Base-by-base conservation (phyloP, 2,888 invertebrate species). In the Caenorhabditis macrosperma region DNA sequence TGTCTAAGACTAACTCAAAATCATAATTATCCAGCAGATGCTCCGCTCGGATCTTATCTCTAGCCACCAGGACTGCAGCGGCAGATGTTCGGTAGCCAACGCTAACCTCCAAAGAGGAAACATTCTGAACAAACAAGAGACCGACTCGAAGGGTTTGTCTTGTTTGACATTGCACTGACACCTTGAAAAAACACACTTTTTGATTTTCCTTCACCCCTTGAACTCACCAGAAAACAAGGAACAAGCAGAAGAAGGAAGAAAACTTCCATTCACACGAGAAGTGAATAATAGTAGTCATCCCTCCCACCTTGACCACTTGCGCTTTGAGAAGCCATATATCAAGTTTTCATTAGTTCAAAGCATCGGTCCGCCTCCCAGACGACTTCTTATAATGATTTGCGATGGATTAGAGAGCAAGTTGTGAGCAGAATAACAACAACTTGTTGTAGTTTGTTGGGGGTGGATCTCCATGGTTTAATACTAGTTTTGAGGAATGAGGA, bases 1-100 rank as follows among this genome's bases (percentile, higher is more conserved):
- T n/a, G n/a, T n/a, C n/a, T n/a, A n/a, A n/a, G n/a, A n/a, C 38
- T 61, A 15, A 83, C 82, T 81, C 59, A 44, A 84, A 78, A 35
- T 84, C 64, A 66, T 64, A 77, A 26, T 48, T 50, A 66, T 84
- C 77, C 1, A 82, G 28, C 2, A 84, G 33, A 55, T 82, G 79
- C 12, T 82, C 80, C 1, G 63, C 46, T 33, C 64, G 15, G 33
- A 83, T 77, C 35, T 76, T 57, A 24, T 84, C 81, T 48, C 63
- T 61, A 30, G 82, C 68, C 28, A 84, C 72, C 9, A 81, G 44
- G 10, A 83, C 69, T 17, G 82, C 84, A 9, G 82, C 61, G 9
- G 84, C 84, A 5, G 79, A 79, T n/a, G 79, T 79, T 50, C 79
- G 30, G 22, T 79, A 79, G 0, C 79, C 79, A 2, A 75, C 33